Conservation (phyloP, 2,888 invertebrate genomes). For the Tillus elongatus region DNA sequence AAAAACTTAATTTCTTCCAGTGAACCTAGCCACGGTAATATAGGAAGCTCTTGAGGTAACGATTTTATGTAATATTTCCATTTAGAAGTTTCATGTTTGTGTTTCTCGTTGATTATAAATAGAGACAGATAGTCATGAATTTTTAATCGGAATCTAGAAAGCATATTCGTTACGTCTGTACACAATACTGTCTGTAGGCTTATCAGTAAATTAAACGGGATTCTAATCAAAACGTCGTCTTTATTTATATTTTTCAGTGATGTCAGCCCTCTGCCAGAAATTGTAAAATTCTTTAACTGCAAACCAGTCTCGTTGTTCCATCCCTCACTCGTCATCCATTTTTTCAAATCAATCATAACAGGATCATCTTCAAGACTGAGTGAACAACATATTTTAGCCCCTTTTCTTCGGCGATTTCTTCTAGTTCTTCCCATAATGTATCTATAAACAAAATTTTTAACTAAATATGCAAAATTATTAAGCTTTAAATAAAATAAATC, state of each 20-base stretch:
- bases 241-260: conserved; percentile 47
- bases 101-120: conserved; percentile 62
- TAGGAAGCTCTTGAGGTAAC: conserved; percentile 54
- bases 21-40: conserved; percentile 60
- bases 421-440: conserved; percentile 44
- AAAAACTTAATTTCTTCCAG: conserved; percentile 47
- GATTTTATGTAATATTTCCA: conserved; percentile 60
- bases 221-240: conserved; percentile 50
- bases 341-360: conserved; percentile 43
- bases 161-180: conserved; percentile 7
- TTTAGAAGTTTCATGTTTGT: conserved; percentile 46
- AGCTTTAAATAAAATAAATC: too few relatives aligned
- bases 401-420: conserved; percentile 31
- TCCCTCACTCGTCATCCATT: conserved; percentile 44
- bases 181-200: conserved; percentile 43
- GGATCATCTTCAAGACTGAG: conserved; percentile 34
- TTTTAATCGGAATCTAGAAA: conserved; percentile 37
- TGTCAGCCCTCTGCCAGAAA: conserved; percentile 65
- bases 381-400: conserved; percentile 35
- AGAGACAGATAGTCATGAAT: conserved; percentile 66
- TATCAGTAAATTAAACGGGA: conserved; percentile 51
- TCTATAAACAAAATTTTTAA: not conserved
- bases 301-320: conserved; percentile 50
- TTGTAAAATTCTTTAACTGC: conserved; percentile 47
- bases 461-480: too few relatives aligned